These are phyloP conservation scores for Actinia tenebrosa DNA, from an alignment of 64 coral and sea anemone genomes.

Conservation along the genomic window DNA sequence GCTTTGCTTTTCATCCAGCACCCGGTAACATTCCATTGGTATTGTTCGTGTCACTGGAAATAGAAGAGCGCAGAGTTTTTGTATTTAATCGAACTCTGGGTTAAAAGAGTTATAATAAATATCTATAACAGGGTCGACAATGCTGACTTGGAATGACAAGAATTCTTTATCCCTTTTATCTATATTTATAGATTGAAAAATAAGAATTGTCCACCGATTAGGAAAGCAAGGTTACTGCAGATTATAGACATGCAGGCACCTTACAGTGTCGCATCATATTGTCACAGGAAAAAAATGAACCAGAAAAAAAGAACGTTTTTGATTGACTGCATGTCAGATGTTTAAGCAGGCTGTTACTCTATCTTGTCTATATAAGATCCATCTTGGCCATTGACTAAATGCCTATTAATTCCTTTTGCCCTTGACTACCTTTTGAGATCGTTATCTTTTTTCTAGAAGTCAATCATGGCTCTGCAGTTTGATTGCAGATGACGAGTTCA, in stretches of 20 bases:
- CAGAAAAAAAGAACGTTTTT: background rate
- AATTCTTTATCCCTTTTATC: slow-evolving; percentile 13
- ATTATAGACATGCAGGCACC: background rate
- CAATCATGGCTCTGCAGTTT: background rate
- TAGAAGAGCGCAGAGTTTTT: too few species aligned
- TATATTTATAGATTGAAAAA: slow-evolving; percentile 8
- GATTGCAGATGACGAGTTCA: background rate
- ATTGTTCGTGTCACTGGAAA: too few species aligned
- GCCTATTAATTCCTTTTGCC: background rate
- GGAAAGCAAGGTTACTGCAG: background rate
- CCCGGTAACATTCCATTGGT: too few species aligned
- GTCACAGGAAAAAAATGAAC: background rate
- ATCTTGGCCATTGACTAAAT: background rate
- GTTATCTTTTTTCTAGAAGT: slow-evolving; percentile 5
- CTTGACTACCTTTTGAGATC: slow-evolving; percentile 8
- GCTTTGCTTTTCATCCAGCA: too few species aligned
- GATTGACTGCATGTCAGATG: background rate
- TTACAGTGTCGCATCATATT: background rate
- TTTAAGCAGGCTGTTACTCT: background rate
- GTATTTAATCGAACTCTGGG: background rate
- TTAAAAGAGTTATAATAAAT: background rate
- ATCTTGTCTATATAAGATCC: background rate
- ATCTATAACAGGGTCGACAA: slow-evolving; percentile 4
- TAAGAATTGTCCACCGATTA: background rate
- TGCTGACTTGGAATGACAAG: background rate